Evolutionary conservation across 2,888 invertebrate genomes (phyloP), one percentile per base, ranked within the genome.

Genomic region (Spilosoma lubricipeda): DNA sequence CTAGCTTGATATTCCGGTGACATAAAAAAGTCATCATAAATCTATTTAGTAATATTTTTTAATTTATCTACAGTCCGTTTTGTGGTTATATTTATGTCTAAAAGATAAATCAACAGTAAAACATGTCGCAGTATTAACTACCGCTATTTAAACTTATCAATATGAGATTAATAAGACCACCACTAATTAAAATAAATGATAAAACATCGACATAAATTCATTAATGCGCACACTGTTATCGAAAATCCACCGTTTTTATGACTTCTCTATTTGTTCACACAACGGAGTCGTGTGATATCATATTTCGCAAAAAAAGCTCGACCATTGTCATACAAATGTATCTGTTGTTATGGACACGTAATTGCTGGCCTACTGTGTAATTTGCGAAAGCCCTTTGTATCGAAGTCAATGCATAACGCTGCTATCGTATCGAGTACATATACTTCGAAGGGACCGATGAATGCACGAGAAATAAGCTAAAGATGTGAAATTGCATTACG

Each of bases 261-360:
- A 81, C 72, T 65, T 67, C 56, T 76, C 74, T 77, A 78, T 78
- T 79, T 69, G 42, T 77, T 85, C 84, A 78, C 83, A 86, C 83
- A 88, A 85, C 79, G 80, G 79, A 82, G 70, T 84, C 80, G 71
- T 72, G 52, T 71, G 82, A 88, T 94, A 94, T 95, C 94, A 80
- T 88, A 89, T 95, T 95, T 91, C 95, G 82, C 85, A 90, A 93
- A 93, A 91, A 93, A 90, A 87, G 63, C 42, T 88, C 85, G 80
- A 87, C 90, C 91, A 94, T 95, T 95, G 94, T 95, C 93, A 95
- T 95, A 95, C 95, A 95, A 95, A 95, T 95, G 91, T 95, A 94
- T 95, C 95, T 93, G 95, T 94, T 93, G 94, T 95, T 93, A 86
- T 82, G 85, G 81, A 82, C 81, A 68, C 87, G 92, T 95, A 95